A percentile compares a stretch with the other conserved stretches of the same genome.
Evolutionary conservation across 2,113 vertebrate species (phyloP).

Genomic region (Sturnira hondurensis): DNA sequence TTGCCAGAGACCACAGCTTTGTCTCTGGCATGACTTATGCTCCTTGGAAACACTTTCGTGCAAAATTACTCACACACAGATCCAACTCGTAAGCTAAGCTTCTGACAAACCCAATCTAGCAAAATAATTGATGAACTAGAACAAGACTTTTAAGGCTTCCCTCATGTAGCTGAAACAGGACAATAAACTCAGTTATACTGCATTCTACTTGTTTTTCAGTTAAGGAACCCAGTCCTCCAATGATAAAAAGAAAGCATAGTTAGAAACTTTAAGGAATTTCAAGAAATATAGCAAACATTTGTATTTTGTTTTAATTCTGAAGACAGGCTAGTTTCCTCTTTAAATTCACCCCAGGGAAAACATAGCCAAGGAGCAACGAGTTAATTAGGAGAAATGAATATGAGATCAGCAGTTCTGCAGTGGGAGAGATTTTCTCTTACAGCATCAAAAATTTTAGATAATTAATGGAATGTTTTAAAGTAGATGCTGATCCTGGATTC

Average conservation of each 20-base stretch:
- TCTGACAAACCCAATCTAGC: neutral
- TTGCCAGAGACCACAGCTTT: neutral
- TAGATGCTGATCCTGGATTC: neutral
- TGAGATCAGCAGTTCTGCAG: neutral
- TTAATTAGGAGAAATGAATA: neutral
- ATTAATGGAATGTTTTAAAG: neutral
- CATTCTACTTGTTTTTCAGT: neutral
- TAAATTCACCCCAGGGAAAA: neutral
- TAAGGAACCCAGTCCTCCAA: neutral
- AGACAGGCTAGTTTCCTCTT: neutral
- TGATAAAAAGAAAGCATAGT: neutral
- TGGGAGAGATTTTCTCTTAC: neutral
- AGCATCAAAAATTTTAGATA: neutral
- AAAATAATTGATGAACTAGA: neutral
- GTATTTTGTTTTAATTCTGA: neutral
- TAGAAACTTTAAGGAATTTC: neutral
- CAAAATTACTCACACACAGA: neutral
- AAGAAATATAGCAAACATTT: neutral
- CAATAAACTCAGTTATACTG: neutral
- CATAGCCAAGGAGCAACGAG: neutral
- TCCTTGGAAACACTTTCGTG: neutral
- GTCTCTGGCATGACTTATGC: neutral
- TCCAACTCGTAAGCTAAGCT: neutral
- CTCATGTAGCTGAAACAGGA: neutral
- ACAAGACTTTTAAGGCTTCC: neutral